Evolutionary conservation across 2,797 vertebrate species (phyloP).

Genomic region (Acanthopagrus latus): DNA sequence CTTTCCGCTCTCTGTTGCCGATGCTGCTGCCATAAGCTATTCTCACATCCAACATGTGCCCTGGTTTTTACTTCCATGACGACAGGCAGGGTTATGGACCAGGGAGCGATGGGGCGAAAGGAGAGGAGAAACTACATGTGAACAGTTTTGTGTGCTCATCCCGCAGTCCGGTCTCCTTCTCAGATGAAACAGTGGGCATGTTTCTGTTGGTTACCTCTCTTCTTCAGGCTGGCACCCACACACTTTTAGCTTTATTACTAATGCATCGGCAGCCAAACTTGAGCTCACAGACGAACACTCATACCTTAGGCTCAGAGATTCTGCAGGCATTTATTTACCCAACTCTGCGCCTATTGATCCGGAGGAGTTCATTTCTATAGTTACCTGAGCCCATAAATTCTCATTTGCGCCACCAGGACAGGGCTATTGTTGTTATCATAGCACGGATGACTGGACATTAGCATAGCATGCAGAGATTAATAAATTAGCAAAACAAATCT

Average conservation of each 20-base stretch:
- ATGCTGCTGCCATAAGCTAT: slow-evolving; percentile 56
- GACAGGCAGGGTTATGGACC: slow-evolving; percentile 7
- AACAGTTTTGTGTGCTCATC: slow-evolving; percentile 47
- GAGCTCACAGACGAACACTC: slow-evolving; percentile 44
- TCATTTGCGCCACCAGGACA: slow-evolving; percentile 71
- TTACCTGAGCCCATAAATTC: slow-evolving; percentile 77
- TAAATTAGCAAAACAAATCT: slow-evolving; percentile 80
- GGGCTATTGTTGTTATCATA: slow-evolving; percentile 70
- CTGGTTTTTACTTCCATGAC: slow-evolving; percentile 37
- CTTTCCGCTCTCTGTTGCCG: slow-evolving; percentile 60
- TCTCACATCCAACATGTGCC: slow-evolving; percentile 39
- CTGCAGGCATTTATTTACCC: slow-evolving; percentile 66
- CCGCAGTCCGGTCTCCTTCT: slow-evolving; percentile 42
- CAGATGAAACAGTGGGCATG: slow-evolving; percentile 30
- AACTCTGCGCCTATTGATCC: slow-evolving; percentile 75
- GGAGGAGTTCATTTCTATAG: slow-evolving; percentile 76
- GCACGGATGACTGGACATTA: slow-evolving; percentile 72
- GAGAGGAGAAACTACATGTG: slow-evolving; percentile 19
- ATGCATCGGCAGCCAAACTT: slow-evolving; percentile 59
- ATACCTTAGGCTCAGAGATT: slow-evolving; percentile 48
- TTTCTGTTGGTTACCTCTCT: slow-evolving; percentile 49
- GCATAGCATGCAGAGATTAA: slow-evolving; percentile 73
- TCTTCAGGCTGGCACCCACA: slow-evolving; percentile 46
- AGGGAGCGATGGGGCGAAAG: not conserved
- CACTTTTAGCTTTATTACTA: slow-evolving; percentile 67